These are phyloP conservation scores for Hexactinellida sp. DNA, from an alignment of 37 sponge, comb jelly and placozoan species.

Conservation along the genomic window DNA sequence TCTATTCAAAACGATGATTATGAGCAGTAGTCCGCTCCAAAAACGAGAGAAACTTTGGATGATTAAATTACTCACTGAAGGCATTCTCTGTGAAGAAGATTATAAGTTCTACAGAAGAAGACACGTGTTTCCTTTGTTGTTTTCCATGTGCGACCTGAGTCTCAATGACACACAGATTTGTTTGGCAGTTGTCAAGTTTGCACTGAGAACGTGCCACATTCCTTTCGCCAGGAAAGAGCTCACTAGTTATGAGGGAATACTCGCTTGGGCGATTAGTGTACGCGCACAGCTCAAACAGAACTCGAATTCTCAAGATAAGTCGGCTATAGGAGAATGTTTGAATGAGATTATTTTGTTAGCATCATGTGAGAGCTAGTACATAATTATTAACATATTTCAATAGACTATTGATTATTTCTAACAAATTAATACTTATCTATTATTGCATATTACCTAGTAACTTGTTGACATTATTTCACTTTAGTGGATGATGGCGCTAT, in stretches of 20 bases:
- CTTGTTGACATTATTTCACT: neutral
- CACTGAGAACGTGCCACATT: neutral
- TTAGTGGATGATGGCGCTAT: constrained; percentile 30
- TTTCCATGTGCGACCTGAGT: neutral
- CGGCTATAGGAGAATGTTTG: neutral
- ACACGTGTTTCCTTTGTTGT: constrained; percentile 23
- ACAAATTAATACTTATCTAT: no score
- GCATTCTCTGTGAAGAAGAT: constrained; percentile 38
- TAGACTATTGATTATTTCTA: no score
- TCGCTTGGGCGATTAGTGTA: neutral
- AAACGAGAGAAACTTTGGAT: constrained; percentile 46
- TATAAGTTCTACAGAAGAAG: constrained; percentile 31
- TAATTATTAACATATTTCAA: no score
- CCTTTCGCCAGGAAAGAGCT: neutral
- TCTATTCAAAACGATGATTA: neutral
- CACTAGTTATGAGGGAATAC: neutral
- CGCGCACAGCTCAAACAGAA: neutral
- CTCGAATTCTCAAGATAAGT: neutral
- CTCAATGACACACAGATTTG: neutral
- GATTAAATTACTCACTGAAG: constrained; percentile 37
- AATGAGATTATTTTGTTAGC: neutral
- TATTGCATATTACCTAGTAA: neutral
- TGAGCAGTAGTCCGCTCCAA: constrained; percentile 10
- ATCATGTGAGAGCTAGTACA: neutral
- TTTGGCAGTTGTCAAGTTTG: neutral